These are phyloP conservation scores for Dufourea novaeangliae DNA, from an alignment of 1,140 invertebrate genomes.

Conservation along the genomic window DNA sequence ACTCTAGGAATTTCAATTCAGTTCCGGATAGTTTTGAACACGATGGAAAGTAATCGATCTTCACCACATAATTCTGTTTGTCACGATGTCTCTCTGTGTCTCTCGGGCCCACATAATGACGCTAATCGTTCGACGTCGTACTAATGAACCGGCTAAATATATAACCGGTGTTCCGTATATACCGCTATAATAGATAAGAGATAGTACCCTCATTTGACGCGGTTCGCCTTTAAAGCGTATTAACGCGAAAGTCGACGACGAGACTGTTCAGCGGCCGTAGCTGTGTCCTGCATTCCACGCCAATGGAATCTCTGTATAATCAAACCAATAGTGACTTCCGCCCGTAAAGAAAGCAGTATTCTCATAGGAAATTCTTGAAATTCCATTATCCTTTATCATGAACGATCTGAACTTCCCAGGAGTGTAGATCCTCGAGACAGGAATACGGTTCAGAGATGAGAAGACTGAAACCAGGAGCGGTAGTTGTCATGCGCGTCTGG, in stretches of 20 bases:
- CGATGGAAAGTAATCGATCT: not conserved
- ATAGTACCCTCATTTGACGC: conserved; percentile 75
- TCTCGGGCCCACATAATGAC: conserved; percentile 64
- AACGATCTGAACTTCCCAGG: not conserved
- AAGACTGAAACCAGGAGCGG: not conserved
- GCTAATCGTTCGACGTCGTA: conserved; percentile 21
- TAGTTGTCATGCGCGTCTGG: not conserved
- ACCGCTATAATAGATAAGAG: conserved; percentile 74
- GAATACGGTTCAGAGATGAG: not conserved
- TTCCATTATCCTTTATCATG: not conserved
- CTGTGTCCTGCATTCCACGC: conserved; percentile 40
- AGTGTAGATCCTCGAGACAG: not conserved
- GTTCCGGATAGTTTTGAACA: not conserved
- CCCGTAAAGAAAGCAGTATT: not conserved
- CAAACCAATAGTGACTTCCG: not conserved
- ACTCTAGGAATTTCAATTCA: not conserved
- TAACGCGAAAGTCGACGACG: conserved; percentile 36
- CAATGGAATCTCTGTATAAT: conserved; percentile 5
- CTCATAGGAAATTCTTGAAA: not conserved
- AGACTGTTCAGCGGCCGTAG: not conserved
- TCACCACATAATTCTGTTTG: conserved; percentile 3
- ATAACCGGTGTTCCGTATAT: conserved; percentile 68
- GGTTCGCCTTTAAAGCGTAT: conserved; percentile 33
- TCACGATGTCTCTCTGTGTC: too few relatives aligned
- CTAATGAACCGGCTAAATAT: conserved; percentile 71